Conservation (phyloP, 2,113 vertebrate species). For the Tupaia tana region DNA sequence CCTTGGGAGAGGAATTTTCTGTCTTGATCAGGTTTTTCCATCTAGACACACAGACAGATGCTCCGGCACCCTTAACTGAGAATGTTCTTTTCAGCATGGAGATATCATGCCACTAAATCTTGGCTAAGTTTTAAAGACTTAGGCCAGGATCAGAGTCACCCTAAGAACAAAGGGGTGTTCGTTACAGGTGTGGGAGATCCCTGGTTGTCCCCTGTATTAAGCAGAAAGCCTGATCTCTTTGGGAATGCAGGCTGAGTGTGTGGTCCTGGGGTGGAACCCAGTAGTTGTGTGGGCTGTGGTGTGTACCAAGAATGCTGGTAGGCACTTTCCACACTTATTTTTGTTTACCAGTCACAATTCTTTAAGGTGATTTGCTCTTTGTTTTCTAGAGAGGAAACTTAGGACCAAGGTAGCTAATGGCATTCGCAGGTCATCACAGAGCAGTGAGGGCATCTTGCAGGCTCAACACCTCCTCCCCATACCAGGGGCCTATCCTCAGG, state of each 20-base stretch:
- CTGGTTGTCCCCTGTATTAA: not conserved
- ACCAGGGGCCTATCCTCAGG: too few relatives aligned
- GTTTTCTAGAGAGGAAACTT: not conserved
- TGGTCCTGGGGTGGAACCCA: not conserved
- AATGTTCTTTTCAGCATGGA: not conserved
- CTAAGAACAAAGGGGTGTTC: not conserved
- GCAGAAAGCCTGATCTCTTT: not conserved
- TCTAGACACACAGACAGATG: too few relatives aligned
- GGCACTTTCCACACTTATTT: not conserved
- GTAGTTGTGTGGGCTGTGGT: not conserved
- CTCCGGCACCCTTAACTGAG: too few relatives aligned
- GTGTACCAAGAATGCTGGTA: not conserved
- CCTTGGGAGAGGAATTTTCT: too few relatives aligned
- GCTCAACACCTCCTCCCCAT: not conserved
- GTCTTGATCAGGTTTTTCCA: too few relatives aligned
- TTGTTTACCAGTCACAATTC: not conserved
- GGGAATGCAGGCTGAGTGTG: accelerated
- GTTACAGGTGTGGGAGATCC: too few relatives aligned
- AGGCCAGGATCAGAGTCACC: not conserved
- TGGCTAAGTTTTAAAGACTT: not conserved
- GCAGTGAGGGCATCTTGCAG: not conserved
- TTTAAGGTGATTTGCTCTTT: not conserved
- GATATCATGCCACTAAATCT: accelerated
- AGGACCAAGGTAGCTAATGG: not conserved
- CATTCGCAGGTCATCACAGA: not conserved